These are phyloP conservation scores for Arenaria interpres DNA, from an alignment of 2,113 vertebrate genomes.

Conservation along the genomic window DNA sequence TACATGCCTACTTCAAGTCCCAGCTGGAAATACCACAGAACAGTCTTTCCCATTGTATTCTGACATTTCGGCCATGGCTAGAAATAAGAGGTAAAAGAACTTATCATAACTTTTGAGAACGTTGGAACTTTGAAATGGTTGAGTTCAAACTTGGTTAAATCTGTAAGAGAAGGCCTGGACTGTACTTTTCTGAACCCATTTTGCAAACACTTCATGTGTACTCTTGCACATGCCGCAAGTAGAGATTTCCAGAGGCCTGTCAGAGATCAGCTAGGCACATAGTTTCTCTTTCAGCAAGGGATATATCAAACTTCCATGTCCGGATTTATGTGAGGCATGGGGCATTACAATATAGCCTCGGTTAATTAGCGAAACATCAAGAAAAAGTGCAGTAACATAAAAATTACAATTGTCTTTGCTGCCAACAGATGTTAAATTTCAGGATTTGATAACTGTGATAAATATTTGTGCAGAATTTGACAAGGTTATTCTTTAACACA, in stretches of 20 bases:
- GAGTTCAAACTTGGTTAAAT: conserved; percentile 35
- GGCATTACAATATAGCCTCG: not conserved
- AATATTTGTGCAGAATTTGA: not conserved
- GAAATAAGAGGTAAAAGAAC: conserved; percentile 53
- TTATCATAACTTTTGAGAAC: conserved; percentile 25
- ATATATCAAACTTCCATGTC: not conserved
- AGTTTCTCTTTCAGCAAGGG: not conserved
- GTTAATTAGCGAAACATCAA: not conserved
- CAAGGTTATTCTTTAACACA: not conserved
- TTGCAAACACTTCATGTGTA: not conserved
- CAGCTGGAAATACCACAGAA: conserved; percentile 64
- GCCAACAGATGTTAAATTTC: not conserved
- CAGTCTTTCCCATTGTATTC: conserved; percentile 63
- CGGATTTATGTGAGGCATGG: not conserved
- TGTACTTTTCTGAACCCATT: conserved; percentile 4
- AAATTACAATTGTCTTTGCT: not conserved
- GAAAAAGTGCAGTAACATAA: not conserved
- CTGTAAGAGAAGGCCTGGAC: not conserved
- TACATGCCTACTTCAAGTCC: conserved; percentile 59
- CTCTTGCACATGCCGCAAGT: not conserved
- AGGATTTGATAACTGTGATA: not conserved
- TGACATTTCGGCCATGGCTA: conserved; percentile 33
- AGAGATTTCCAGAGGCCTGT: conserved; percentile 26
- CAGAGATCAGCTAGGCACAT: not conserved
- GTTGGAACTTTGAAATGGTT: conserved; percentile 38